Base-by-base conservation (phyloP, 2,113 vertebrate species). In the Alligator mississippiensis region DNA sequence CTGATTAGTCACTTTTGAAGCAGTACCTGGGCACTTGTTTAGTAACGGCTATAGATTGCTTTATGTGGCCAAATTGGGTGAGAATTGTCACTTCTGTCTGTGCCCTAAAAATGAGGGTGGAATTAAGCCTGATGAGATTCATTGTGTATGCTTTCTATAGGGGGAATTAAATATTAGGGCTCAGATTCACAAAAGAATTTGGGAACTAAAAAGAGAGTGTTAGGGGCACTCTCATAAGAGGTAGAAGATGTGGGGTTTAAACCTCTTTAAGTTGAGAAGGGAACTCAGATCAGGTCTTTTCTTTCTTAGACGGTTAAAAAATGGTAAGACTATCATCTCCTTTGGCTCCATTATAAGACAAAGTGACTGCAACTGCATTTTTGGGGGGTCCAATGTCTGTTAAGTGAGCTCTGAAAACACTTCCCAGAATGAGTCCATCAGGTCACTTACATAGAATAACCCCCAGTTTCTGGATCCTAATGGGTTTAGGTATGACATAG, bases 261-360 rank as follows among this genome's bases (percentile, higher is more conserved):
- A 25, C 4, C 3, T 5, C 9, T 1, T 61, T 30, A 60, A 78
- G 54, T 6, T 47, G 4, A 78, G 30, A 1, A 1, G 57, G 17
- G 22, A 88, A 88, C 75, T 94, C 60, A 75, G 16, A 5, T 6
- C 74, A 76, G 30, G 2, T 63, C 34, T 54, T 1, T 5, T 4
- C 28, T n/a, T 11, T 90, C 21, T 14, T 16, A 85, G 38, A 21
- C 6, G 38, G 38, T 38, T 38, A 38, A 38, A 38, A 38, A 38
- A 38, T 38, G 38, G 70, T 66, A 88, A 66, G 10, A 1, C 3
- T 63, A 68, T 74, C 8, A 6, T 60, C 28, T 38, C 38, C 38
- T 38, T 38, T 38, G 38, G 38, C 38, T 38, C 38, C 38, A 38
- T 38, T 38, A 38, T 38, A 38, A 38, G 38, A 38, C 38, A 38